These are phyloP conservation scores for Cerastis leucographa DNA, from an alignment of 2,888 invertebrate species.

Conservation along the genomic window DNA sequence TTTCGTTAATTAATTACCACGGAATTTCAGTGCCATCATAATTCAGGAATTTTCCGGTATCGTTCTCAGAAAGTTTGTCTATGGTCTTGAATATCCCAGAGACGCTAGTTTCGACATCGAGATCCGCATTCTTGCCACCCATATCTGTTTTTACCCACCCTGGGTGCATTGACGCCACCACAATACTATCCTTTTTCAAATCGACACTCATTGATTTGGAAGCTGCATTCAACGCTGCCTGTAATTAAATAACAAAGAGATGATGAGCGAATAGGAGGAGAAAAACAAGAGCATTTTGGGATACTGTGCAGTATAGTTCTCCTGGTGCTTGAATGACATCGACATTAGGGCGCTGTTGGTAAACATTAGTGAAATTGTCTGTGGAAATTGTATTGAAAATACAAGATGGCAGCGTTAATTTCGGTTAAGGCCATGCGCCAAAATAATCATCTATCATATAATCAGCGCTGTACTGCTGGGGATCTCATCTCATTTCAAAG, in stretches of 20 bases:
- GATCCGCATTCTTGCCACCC: slow-evolving; percentile 95
- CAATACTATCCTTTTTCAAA: slow-evolving; percentile 93
- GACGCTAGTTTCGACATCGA: slow-evolving; percentile 93
- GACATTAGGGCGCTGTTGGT: not conserved
- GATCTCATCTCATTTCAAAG: not conserved
- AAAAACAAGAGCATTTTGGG: not conserved
- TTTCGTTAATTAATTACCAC: slow-evolving; percentile 90
- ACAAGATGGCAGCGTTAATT: not conserved
- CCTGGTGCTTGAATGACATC: not conserved
- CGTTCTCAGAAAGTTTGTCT: slow-evolving; percentile 90
- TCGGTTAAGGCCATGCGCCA: not conserved
- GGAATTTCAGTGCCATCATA: slow-evolving; percentile 93
- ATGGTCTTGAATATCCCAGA: slow-evolving; percentile 92
- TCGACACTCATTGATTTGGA: slow-evolving; percentile 96
- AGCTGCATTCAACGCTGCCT: slow-evolving; percentile 96
- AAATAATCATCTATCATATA: no score
- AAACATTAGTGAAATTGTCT: not conserved
- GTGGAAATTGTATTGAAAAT: not conserved
- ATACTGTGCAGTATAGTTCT: not conserved
- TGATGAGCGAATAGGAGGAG: not conserved
- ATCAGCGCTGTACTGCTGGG: not conserved
- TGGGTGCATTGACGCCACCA: slow-evolving; percentile 95
- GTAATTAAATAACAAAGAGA: slow-evolving; percentile 66
- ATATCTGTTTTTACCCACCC: slow-evolving; percentile 98
- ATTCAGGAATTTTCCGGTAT: slow-evolving; percentile 95